phyloP scores from a whole-genome alignment of 2,113 vertebrate species.

The Numenius arquata region DNA sequence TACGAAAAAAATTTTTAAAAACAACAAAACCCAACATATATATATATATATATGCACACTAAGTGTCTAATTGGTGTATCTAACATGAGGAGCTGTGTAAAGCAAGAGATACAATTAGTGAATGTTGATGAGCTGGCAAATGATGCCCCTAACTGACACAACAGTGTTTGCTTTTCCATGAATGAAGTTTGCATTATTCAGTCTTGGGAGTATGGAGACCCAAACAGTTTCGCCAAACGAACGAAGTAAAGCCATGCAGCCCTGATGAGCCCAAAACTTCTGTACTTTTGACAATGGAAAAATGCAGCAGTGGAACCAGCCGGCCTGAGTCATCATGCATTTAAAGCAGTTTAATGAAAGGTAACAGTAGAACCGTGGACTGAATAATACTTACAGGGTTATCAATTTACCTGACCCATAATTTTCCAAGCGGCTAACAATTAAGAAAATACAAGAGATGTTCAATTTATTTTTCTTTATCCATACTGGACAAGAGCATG shows the following conservation, averaged over 20 bases:
- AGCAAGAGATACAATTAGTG: constrained; percentile 36
- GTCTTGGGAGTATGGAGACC: constrained; percentile 42
- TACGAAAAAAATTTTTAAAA: not conserved
- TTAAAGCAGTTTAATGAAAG: constrained; percentile 64
- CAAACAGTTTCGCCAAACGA: constrained; percentile 50
- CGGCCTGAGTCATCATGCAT: constrained; percentile 69
- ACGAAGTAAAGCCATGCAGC: constrained; percentile 72
- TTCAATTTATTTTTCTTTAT: constrained; percentile 72
- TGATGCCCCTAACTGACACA: constrained; percentile 35
- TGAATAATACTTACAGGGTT: constrained; percentile 77
- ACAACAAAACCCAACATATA: not conserved
- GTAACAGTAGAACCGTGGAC: constrained; percentile 48
- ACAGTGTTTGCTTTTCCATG: constrained; percentile 14
- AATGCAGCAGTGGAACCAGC: constrained; percentile 48
- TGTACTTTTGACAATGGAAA: constrained; percentile 41
- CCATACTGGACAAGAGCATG: constrained; percentile 50
- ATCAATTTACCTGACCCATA: constrained; percentile 80
- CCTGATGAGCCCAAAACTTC: constrained; percentile 28
- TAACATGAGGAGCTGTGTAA: constrained; percentile 28
- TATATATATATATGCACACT: not conserved
- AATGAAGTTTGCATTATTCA: constrained; percentile 36
- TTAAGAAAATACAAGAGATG: constrained; percentile 81
- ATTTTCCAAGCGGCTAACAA: constrained; percentile 82
- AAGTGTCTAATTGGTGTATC: constrained; percentile 8
- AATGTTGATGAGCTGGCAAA: constrained; percentile 49